These are phyloP conservation scores for Drosophila melanosoma DNA, from an alignment of 2,888 invertebrate species.

Conservation along the genomic window DNA sequence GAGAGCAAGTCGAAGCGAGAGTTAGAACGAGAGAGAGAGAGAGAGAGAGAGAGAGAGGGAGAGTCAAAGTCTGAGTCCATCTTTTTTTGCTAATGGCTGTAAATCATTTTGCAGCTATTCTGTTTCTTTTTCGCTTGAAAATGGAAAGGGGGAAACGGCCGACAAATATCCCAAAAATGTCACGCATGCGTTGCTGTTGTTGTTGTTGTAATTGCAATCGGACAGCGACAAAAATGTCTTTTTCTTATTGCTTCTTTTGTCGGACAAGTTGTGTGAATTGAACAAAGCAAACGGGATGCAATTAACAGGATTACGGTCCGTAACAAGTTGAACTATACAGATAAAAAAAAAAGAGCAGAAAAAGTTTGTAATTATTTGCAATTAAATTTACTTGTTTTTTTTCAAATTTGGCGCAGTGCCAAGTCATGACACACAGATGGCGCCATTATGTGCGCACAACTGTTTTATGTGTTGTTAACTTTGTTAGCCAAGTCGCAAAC, in stretches of 20 bases:
- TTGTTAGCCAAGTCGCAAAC: not conserved
- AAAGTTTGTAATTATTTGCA: not conserved
- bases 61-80: not conserved
- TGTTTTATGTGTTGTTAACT: not conserved
- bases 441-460: not conserved
- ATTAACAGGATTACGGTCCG: constrained; percentile 21
- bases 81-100: constrained; percentile 40
- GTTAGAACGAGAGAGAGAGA: not conserved
- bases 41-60: not conserved
- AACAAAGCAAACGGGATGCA: constrained; percentile 29
- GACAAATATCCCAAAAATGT: constrained; percentile 75
- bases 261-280: constrained; percentile 32
- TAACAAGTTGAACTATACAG: constrained; percentile 1
- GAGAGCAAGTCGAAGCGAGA: constrained; percentile 1
- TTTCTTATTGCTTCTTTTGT: constrained; percentile 11
- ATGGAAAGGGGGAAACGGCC: constrained; percentile 54
- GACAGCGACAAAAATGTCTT: not conserved
- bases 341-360: not conserved
- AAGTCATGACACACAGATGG: constrained; percentile 16
- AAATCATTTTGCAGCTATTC: constrained; percentile 73
- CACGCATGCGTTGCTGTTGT: constrained; percentile 71
- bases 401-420: constrained; percentile 8
- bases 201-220: constrained; percentile 28
- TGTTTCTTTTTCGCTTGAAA: constrained; percentile 45
- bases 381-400: not conserved